phyloP scores from a whole-genome alignment of 2,888 invertebrate species.

The Zhuqinia jingwanae region DNA sequence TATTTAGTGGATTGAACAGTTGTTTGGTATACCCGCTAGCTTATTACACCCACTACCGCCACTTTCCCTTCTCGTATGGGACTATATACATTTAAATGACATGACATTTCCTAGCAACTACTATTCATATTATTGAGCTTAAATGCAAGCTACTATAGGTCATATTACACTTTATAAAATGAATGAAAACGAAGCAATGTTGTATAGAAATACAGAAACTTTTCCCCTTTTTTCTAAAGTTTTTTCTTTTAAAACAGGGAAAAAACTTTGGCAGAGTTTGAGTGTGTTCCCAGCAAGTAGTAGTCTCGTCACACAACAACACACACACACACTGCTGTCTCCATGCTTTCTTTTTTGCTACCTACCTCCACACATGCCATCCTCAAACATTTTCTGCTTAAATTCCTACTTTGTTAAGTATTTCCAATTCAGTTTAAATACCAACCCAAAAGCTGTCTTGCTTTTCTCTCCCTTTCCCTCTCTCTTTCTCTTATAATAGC shows the following conservation, averaged over 20 bases:
- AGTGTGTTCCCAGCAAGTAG: not conserved
- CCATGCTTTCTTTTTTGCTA: not conserved
- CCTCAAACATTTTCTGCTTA: not conserved
- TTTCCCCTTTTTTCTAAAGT: no score
- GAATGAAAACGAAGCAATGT: conserved; percentile 23
- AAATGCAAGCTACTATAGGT: conserved; percentile 4
- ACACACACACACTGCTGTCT: no score
- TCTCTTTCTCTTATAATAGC: not conserved
- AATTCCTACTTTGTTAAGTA: not conserved
- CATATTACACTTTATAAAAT: not conserved
- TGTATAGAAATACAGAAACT: not conserved
- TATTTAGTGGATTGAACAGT: no score
- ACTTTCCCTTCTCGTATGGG: conserved; percentile 38
- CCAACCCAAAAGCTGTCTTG: not conserved
- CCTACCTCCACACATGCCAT: conserved; percentile 17
- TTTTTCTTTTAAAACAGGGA: no score
- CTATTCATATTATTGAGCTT: not conserved
- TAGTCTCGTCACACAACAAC: no score
- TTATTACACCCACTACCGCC: not conserved
- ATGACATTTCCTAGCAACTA: not conserved
- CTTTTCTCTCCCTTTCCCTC: not conserved
- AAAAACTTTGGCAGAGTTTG: conserved; percentile 13
- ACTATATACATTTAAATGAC: not conserved
- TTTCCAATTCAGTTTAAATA: not conserved
- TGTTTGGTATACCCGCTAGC: not conserved